These are phyloP conservation scores for Panopea generosa DNA, from an alignment of 2,888 invertebrate genomes.

Conservation along the genomic window DNA sequence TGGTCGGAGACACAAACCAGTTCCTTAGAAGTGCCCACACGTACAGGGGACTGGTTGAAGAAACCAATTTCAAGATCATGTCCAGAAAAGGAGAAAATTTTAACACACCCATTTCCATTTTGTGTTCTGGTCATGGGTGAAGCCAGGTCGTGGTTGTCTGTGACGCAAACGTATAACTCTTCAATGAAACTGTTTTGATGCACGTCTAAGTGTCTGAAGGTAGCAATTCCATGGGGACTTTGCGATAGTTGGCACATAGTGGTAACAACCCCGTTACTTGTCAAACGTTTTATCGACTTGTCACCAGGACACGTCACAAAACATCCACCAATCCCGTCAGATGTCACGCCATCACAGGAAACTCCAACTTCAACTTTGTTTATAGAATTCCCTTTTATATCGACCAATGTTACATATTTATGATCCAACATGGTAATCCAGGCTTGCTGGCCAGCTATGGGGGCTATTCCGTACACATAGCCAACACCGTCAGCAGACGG, in stretches of 20 bases:
- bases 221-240: constrained; percentile 41
- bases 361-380: constrained; percentile 37
- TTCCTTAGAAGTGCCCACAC: constrained; percentile 28
- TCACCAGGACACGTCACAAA: constrained; percentile 48
- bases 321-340: constrained; percentile 41
- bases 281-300: constrained; percentile 31
- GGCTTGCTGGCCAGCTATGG: constrained; percentile 25
- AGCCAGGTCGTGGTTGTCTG: constrained; percentile 13
- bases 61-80: constrained; percentile 31
- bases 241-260: constrained; percentile 16
- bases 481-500: constrained; percentile 39
- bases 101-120: constrained; percentile 36
- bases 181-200: constrained; percentile 5
- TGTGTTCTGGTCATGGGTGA: not conserved
- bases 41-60: constrained; percentile 35
- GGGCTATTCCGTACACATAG: constrained; percentile 54
- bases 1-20: constrained; percentile 46
- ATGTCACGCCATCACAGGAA: constrained; percentile 34
- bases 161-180: constrained; percentile 49
- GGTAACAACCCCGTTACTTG: constrained; percentile 11
- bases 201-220: constrained; percentile 1
- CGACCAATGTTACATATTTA: constrained; percentile 19
- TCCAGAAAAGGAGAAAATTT: constrained; percentile 24
- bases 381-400: constrained; percentile 25
- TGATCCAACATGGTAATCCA: constrained; percentile 52